These are phyloP conservation scores for Sitta carolinensis DNA, from an alignment of 2,797 vertebrate genomes.

Conservation along the genomic window DNA sequence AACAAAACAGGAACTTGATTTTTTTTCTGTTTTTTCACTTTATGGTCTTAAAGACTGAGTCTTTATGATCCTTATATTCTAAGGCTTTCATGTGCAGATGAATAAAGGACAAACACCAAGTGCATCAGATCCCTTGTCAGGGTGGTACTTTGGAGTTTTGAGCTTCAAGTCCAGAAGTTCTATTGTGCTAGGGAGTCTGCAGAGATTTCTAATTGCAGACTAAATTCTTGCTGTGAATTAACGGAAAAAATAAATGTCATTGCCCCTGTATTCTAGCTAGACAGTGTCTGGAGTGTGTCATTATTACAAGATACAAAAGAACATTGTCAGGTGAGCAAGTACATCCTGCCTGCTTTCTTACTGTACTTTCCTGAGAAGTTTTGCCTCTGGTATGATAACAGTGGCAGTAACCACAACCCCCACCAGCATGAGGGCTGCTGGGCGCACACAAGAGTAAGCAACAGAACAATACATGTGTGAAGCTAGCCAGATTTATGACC, in stretches of 20 bases:
- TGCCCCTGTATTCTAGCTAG: neutral
- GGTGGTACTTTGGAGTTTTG: neutral
- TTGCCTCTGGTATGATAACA: neutral
- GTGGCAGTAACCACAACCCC: neutral
- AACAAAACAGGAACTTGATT: neutral
- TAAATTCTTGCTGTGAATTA: neutral
- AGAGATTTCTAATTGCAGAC: neutral
- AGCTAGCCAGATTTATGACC: neutral
- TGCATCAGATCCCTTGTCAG: neutral
- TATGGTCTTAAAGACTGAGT: neutral
- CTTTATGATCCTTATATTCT: neutral
- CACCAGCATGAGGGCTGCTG: neutral
- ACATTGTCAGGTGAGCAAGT: neutral
- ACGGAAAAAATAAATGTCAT: neutral
- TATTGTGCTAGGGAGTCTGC: neutral
- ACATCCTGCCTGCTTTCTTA: neutral
- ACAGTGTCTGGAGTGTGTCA: neutral
- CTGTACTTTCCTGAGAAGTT: neutral
- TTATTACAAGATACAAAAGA: neutral
- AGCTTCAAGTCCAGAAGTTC: neutral
- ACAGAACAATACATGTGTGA: neutral
- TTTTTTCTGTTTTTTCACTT: neutral
- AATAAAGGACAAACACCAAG: neutral
- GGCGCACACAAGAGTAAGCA: neutral
- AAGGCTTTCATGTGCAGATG: neutral